Evolutionary conservation across 1,140 invertebrate species (phyloP).

Genomic region (Galleria mellonella): DNA sequence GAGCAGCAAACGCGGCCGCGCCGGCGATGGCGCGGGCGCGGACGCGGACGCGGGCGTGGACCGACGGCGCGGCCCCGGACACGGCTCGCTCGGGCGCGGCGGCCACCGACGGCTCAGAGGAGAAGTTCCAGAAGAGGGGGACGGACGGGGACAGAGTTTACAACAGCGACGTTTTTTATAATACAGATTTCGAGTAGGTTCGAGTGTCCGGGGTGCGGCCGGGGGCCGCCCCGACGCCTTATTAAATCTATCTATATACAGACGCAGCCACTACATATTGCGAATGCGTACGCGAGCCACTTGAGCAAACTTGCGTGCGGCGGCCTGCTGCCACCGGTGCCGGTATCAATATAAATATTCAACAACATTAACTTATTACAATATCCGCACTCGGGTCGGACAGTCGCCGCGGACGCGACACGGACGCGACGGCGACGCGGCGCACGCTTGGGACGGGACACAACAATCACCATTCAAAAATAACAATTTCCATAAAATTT

Average conservation of each 20-base stretch:
- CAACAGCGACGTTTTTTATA: conserved; percentile 12
- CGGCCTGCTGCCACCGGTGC: conserved; percentile 14
- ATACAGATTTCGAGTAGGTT: conserved; percentile 12
- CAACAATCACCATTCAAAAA: conserved; percentile 39
- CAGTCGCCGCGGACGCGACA: conserved; percentile 2
- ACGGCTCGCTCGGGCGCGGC: neutral
- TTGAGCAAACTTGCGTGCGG: conserved; percentile 52
- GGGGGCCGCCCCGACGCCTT: conserved; percentile 30
- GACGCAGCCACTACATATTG: conserved; percentile 51
- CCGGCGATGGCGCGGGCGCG: conserved; percentile 11
- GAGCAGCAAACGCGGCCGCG: conserved; percentile 7
- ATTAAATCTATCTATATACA: conserved; percentile 60
- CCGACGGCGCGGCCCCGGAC: conserved; percentile 12
- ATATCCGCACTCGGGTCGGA: conserved; percentile 17
- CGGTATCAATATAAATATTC: conserved; percentile 24
- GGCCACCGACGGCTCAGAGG: too few relatives aligned
- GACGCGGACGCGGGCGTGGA: too few relatives aligned
- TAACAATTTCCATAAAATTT: conserved; percentile 38
- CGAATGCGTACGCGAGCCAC: conserved; percentile 50
- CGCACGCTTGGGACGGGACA: conserved; percentile 39
- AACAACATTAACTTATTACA: conserved; percentile 45
- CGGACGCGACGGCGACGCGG: conserved; percentile 5
- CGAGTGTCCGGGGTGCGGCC: conserved; percentile 18
- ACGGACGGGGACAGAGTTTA: conserved; percentile 15
- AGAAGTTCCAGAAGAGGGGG: conserved; percentile 6